These are phyloP conservation scores for Drosophila sechellia DNA, from an alignment of 1,140 invertebrate species.

Conservation along the genomic window DNA sequence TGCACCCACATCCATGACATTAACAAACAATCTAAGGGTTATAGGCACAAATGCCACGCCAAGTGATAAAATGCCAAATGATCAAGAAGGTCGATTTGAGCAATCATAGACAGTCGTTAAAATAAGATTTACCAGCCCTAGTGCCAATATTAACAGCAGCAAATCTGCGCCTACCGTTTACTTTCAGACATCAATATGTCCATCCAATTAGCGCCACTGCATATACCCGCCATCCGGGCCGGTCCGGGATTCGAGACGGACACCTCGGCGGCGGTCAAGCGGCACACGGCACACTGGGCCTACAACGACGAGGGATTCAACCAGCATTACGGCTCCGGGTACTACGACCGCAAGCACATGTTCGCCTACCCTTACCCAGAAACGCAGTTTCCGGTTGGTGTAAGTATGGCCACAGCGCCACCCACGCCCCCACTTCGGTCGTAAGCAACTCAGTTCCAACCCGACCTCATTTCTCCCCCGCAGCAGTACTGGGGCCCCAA, in stretches of 20 bases:
- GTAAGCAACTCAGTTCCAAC: conserved; percentile 61
- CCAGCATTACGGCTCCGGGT: conserved; percentile 72
- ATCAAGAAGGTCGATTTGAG: background rate
- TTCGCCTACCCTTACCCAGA: conserved; percentile 80
- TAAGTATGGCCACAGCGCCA: conserved; percentile 3
- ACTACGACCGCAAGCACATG: conserved; percentile 83
- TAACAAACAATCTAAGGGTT: background rate
- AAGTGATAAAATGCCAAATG: no score
- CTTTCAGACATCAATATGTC: conserved; percentile 80
- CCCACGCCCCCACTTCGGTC: background rate
- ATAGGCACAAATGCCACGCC: no score
- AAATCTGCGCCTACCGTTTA: background rate
- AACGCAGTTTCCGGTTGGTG: conserved; percentile 83
- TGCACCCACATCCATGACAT: background rate
- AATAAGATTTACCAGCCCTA: background rate
- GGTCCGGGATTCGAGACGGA: conserved; percentile 82
- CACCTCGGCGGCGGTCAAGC: conserved; percentile 77
- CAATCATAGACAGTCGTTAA: conserved; percentile 12
- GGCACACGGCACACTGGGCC: conserved; percentile 82
- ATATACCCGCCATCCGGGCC: conserved; percentile 84
- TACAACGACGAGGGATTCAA: conserved; percentile 82
- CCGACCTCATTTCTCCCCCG: conserved; percentile 13
- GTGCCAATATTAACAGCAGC: conserved; percentile 1
- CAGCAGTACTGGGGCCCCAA: conserved; percentile 76
- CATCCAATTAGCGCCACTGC: conserved; percentile 82